These are phyloP conservation scores for Philaenus spumarius DNA, from an alignment of 1,140 invertebrate genomes.

Conservation along the genomic window DNA sequence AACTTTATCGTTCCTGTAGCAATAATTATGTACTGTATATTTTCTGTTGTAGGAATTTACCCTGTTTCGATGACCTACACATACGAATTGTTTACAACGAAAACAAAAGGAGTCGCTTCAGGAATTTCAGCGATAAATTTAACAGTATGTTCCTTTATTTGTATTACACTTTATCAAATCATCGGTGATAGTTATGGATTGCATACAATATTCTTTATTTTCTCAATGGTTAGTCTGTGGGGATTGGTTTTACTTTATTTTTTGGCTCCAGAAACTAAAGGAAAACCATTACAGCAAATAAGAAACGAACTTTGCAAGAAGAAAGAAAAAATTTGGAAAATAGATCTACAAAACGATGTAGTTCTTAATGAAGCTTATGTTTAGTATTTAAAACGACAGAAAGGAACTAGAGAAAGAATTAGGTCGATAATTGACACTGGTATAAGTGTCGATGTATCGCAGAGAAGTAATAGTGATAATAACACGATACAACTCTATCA, in stretches of 20 bases:
- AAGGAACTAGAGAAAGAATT: too few species aligned
- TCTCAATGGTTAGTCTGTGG: neutral
- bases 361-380: too few species aligned
- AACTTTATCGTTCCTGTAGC: slow-evolving; percentile 6
- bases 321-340: too few species aligned
- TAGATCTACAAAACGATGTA: too few species aligned
- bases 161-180: slow-evolving; percentile 22
- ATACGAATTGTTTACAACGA: slow-evolving; percentile 27
- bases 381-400: too few species aligned
- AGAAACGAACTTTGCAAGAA: neutral
- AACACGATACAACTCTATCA: too few species aligned
- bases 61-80: slow-evolving; percentile 15
- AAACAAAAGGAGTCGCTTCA: slow-evolving; percentile 20
- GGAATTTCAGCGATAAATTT: slow-evolving; percentile 21
- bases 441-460: too few species aligned
- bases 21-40: slow-evolving; percentile 7
- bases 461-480: too few species aligned
- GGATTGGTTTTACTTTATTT: neutral
- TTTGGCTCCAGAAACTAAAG: neutral
- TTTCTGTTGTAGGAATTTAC: slow-evolving; percentile 16
- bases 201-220: slow-evolving; percentile 12
- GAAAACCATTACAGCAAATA: neutral
- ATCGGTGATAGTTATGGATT: slow-evolving; percentile 14
- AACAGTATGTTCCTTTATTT: slow-evolving; percentile 19
- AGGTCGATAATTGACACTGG: too few species aligned